Conservation (phyloP, 2,888 invertebrate genomes). For the Sarcophaga caerulescens region DNA sequence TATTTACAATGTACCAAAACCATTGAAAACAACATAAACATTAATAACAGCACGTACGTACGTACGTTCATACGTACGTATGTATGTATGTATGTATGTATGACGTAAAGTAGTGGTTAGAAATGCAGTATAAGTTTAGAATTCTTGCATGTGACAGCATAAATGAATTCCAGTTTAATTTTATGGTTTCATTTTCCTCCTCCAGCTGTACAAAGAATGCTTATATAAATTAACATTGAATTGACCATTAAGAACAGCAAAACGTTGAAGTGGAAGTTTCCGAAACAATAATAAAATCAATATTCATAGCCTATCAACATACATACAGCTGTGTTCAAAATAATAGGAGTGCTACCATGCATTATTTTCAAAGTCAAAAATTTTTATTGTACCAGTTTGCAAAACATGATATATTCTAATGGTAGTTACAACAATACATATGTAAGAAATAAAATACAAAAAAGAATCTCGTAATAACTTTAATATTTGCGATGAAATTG, state of each 20-base stretch:
- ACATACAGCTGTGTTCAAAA: no score
- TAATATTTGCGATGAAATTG: no score
- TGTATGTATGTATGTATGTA: neutral
- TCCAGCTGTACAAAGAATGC: slow-evolving; percentile 12
- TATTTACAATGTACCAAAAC: slow-evolving; percentile 50
- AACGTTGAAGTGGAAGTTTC: neutral
- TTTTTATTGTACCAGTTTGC: no score
- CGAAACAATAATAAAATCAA: neutral
- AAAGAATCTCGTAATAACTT: no score
- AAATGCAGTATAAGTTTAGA: neutral
- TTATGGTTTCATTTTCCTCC: slow-evolving; percentile 28
- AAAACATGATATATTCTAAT: no score
- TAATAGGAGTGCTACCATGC: no score
- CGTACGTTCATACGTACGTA: neutral
- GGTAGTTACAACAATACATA: no score
- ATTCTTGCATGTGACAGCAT: neutral
- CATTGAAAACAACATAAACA: slow-evolving; percentile 40
- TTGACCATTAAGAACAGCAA: slow-evolving; percentile 5
- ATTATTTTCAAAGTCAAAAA: no score
- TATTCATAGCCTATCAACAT: no score
- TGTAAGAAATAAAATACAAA: no score
- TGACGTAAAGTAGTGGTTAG: neutral
- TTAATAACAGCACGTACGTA: slow-evolving; percentile 13
- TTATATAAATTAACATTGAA: slow-evolving; percentile 32
- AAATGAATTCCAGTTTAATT: slow-evolving; percentile 22